Conservation (phyloP, 2,888 invertebrate species). For the Cheilosia scutellata region DNA sequence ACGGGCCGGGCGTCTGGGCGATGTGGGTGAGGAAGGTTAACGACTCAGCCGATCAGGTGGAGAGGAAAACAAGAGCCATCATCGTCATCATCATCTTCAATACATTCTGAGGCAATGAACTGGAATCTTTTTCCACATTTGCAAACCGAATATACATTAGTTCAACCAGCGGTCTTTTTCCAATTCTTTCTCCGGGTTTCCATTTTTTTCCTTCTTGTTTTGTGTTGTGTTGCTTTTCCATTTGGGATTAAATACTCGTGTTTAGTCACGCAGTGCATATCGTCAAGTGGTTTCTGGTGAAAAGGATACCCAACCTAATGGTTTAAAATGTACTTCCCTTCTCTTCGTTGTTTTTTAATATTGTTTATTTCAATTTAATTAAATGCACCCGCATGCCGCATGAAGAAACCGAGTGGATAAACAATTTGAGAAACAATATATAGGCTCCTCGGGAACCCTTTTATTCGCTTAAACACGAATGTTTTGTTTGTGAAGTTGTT, state of each 20-base stretch:
- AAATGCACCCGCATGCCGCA: constrained; percentile 58
- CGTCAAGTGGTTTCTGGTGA: constrained; percentile 71
- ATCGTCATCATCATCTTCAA: constrained; percentile 73
- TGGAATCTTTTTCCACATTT: constrained; percentile 74
- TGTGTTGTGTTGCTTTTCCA: constrained; percentile 61
- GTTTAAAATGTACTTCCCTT: constrained; percentile 54
- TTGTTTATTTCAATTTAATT: constrained; percentile 72
- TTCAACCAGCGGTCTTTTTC: constrained; percentile 70
- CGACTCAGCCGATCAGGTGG: constrained; percentile 64
- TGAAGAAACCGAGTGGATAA: constrained; percentile 27
- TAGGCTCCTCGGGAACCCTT: constrained; percentile 10
- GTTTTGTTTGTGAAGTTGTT: background rate
- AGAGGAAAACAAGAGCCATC: constrained; percentile 72
- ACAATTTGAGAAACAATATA: constrained; percentile 37
- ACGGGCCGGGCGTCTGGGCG: constrained; percentile 14
- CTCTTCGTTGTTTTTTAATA: constrained; percentile 40
- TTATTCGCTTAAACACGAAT: constrained; percentile 3
- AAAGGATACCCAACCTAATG: constrained; percentile 53
- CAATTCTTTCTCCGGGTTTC: constrained; percentile 59
- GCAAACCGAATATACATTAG: constrained; percentile 74
- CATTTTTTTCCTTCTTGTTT: constrained; percentile 23
- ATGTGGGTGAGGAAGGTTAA: constrained; percentile 45
- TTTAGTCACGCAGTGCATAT: constrained; percentile 71
- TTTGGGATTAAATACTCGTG: constrained; percentile 74
- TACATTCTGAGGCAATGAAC: constrained; percentile 73